Evolutionary conservation across 1,140 invertebrate genomes (phyloP), one percentile per base, ranked within the genome.

Genomic region (Pseudomyrmex flavicornis): DNA sequence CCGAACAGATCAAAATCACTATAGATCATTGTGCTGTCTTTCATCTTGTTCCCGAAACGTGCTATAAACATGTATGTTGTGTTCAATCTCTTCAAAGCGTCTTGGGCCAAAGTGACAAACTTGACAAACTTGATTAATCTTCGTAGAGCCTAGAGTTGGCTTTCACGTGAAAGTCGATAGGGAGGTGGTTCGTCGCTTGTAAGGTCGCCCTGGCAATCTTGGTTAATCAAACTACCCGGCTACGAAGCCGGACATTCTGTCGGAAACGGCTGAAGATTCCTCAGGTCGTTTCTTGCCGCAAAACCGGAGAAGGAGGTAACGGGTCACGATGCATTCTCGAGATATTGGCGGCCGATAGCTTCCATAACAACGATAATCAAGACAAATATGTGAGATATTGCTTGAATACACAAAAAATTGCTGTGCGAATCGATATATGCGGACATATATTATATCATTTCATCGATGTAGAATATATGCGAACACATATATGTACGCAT

Each of bases 111-210:
- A 92, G 91, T 93, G 35, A 35, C 35, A 35, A 35, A 35, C 35
- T 35, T 91, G 90, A 90, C 90, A 92, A 93, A 93, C 91, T 93
- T 88, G 87, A 91, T 91, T 91, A 85, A 10, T 79, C 76, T 66
- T 84, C 65, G 83, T 48, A 52, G 46, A 74, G 56, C 35, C 26
- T 5, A 26, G 15, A 44, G 26, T 46, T 22, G 52, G 52, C 65
- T 70, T 69, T 70, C 65, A 48, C 54, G 35, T 48, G 17, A 52
- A 13, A 58, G 61, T 56, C 35, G 46, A 54, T 58, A 61, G 1
- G 35, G 65, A 35, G 20, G 26, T 68, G 52, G 52, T 70, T 72
- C 20, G 58, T 20, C 56, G 73, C 62, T 77, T 44, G 52, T 26
- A 59, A 35, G 13, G 59, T 35, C 56, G 48, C 54, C 74, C 70